Percentiles rank a stretch among this genome's conserved stretches.
Evolutionary conservation across 23 tunicate genomes (phyloP).

Genomic region (Trididemnum miniatum): DNA sequence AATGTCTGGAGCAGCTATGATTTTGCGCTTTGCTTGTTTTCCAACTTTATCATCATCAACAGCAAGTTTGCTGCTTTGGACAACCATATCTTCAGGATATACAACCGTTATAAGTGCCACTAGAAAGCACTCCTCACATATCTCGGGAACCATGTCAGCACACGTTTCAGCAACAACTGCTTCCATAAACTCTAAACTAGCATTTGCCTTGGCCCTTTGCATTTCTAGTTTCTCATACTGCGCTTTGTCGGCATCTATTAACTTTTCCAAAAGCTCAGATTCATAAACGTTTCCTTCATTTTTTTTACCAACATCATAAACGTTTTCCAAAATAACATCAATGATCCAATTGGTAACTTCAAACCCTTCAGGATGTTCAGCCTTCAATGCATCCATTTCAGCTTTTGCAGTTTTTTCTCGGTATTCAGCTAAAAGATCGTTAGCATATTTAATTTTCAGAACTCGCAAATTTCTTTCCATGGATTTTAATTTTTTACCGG

Average conservation of each 20-base stretch:
- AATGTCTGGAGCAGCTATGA: neutral
- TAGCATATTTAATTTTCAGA: constrained; percentile 15
- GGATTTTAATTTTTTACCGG: constrained; percentile 12
- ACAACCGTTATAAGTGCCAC: neutral
- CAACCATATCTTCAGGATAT: constrained; percentile 35
- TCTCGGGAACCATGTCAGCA: neutral
- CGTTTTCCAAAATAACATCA: constrained; percentile 24
- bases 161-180: neutral
- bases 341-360: neutral
- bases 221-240: neutral
- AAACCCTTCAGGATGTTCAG: neutral
- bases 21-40: constrained; percentile 18
- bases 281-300: constrained; percentile 29
- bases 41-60: no score
- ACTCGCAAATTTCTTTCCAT: constrained; percentile 12
- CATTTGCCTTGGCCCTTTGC: neutral
- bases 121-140: constrained; percentile 7
- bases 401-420: neutral
- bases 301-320: neutral
- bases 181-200: neutral
- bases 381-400: neutral
- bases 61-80: constrained; percentile 16
- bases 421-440: neutral
- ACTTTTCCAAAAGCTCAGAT: constrained; percentile 2
- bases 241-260: neutral